A percentile compares a stretch with the other conserved stretches of the same genome.
These are phyloP conservation scores for Athalia circularis DNA, from an alignment of 2,888 invertebrate species.

Conservation along the genomic window DNA sequence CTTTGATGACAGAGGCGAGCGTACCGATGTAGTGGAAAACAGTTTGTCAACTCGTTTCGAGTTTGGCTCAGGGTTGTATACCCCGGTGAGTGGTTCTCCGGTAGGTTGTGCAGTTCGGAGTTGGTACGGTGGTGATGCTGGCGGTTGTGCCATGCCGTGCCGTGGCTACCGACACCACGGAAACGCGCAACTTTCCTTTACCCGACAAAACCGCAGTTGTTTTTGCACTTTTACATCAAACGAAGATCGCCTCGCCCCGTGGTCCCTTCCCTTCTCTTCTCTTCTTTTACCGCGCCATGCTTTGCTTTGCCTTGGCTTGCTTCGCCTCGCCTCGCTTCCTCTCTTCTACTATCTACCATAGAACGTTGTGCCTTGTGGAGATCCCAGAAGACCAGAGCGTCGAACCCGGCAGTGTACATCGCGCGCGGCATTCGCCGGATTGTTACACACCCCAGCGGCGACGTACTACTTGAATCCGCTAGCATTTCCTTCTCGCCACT, in stretches of 20 bases:
- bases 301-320: constrained; percentile 2
- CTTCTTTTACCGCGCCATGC: not conserved
- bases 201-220: constrained; percentile 58
- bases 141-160: not conserved
- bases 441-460: constrained; percentile 62
- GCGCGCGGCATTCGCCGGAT: constrained; percentile 62
- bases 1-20: constrained; percentile 50
- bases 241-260: constrained; percentile 50
- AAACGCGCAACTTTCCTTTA: constrained; percentile 48
- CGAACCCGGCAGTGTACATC: constrained; percentile 63
- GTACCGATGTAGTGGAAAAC: constrained; percentile 57
- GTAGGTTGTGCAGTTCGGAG: not conserved
- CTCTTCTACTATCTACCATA: constrained; percentile 7
- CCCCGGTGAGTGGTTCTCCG: constrained; percentile 24
- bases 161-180: not conserved
- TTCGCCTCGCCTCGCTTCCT: not conserved
- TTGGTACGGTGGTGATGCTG: not conserved
- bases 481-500: constrained; percentile 43
- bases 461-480: constrained; percentile 47
- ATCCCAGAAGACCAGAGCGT: constrained; percentile 57
- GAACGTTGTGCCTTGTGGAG: constrained; percentile 47
- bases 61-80: constrained; percentile 54
- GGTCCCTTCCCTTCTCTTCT: not conserved
- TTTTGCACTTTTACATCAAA: constrained; percentile 63
- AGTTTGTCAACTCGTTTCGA: constrained; percentile 71